phyloP scores from a whole-genome alignment of 2,113 vertebrate genomes.

The Sarotherodon lohbergeri region DNA sequence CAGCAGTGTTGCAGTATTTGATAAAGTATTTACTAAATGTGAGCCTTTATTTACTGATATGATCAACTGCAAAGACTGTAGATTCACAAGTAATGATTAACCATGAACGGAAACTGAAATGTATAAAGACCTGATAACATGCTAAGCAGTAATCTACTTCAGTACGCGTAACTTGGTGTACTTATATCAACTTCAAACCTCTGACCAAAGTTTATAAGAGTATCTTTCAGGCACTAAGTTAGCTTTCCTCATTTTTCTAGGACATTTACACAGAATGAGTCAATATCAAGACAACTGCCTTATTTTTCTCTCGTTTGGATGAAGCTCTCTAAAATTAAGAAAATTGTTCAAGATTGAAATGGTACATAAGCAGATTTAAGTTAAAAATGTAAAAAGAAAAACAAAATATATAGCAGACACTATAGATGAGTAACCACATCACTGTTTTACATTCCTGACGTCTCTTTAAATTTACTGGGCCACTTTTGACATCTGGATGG shows the following conservation, averaged over 20 bases:
- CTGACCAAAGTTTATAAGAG: not conserved
- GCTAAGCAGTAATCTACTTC: not conserved
- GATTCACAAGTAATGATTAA: not conserved
- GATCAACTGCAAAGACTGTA: not conserved
- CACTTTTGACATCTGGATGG: constrained; percentile 33
- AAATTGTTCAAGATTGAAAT: not conserved
- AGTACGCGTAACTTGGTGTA: not conserved
- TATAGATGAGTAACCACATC: constrained; percentile 10
- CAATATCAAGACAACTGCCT: not conserved
- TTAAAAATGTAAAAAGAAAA: not conserved
- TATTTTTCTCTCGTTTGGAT: not conserved
- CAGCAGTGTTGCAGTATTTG: not conserved
- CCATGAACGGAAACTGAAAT: not conserved
- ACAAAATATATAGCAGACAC: not conserved
- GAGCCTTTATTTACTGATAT: not conserved
- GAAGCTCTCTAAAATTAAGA: not conserved
- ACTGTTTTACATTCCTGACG: not conserved
- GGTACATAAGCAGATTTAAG: not conserved
- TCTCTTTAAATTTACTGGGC: constrained; percentile 3
- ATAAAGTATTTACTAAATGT: not conserved
- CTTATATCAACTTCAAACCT: not conserved
- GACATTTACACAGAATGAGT: not conserved
- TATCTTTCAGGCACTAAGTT: not conserved
- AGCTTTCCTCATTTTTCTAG: not conserved
- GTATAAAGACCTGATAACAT: not conserved